Conservation (phyloP, 2,888 invertebrate species). For the Tyria jacobaeae region DNA sequence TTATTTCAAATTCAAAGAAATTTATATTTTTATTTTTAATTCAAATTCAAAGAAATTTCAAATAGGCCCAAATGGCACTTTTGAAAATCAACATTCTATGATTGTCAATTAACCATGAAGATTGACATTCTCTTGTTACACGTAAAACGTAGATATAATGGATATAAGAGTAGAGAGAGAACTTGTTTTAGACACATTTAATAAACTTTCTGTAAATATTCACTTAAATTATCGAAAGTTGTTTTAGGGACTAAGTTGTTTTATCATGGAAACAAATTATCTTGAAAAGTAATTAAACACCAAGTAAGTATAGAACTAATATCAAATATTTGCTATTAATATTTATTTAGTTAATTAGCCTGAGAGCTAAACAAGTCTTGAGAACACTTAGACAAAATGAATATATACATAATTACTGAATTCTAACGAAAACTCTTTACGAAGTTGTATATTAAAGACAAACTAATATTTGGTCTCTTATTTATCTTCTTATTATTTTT, state of each 20-base stretch:
- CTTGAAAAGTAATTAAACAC: slow-evolving; percentile 2
- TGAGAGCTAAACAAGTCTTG: background rate
- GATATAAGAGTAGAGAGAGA: background rate
- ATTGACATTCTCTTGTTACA: background rate
- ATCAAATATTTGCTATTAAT: background rate
- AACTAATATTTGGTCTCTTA: no score
- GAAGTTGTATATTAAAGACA: no score
- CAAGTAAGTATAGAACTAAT: background rate
- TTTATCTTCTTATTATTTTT: no score
- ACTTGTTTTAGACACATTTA: background rate
- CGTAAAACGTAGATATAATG: background rate
- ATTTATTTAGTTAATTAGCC: background rate
- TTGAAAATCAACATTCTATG: no score
- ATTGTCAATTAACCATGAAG: no score
- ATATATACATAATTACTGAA: background rate
- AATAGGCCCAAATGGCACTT: no score
- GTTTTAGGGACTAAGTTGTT: slow-evolving; percentile 5
- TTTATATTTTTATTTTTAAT: no score
- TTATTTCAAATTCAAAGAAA: no score
- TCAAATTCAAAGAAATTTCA: no score
- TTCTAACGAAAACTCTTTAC: no score
- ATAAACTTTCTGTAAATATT: slow-evolving; percentile 3
- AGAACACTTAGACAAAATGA: background rate
- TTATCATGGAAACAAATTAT: background rate
- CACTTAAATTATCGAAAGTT: background rate